Evolutionary conservation across 1,140 invertebrate species (phyloP).

Genomic region (Drosophila nikananu): DNA sequence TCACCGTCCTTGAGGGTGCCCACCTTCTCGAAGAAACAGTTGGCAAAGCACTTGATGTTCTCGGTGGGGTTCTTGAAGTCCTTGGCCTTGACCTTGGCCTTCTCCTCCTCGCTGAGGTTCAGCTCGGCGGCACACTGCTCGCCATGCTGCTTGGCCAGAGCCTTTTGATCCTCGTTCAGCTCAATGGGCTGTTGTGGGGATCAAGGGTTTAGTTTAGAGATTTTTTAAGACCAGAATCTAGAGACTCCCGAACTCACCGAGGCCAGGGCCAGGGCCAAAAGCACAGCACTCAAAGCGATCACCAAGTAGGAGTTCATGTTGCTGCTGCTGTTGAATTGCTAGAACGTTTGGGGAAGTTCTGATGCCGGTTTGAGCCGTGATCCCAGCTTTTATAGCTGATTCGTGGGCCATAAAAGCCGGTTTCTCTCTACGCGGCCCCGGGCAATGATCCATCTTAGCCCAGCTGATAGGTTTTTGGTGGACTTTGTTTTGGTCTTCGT

Average conservation of each 20-base stretch:
- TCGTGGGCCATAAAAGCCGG: conserved; percentile 49
- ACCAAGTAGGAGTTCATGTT: conserved; percentile 71
- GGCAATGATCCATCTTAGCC: conserved; percentile 63
- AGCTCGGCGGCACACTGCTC: conserved; percentile 61
- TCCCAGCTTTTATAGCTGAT: conserved; percentile 57
- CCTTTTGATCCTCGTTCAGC: conserved; percentile 66
- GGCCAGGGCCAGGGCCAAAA: conserved; percentile 61
- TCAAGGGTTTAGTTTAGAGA: background rate
- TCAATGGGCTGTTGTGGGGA: conserved; percentile 51
- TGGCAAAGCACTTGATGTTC: conserved; percentile 75
- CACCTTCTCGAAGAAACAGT: conserved; percentile 73
- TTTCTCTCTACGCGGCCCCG: conserved; percentile 58
- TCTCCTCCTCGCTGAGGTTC: conserved; percentile 61
- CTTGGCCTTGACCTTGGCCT: conserved; percentile 65
- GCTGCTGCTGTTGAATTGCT: conserved; percentile 28
- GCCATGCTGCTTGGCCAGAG: conserved; percentile 57
- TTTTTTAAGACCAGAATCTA: background rate
- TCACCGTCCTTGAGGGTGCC: conserved; percentile 69
- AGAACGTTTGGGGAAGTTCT: conserved; percentile 68
- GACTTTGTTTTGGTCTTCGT: conserved; percentile 40
- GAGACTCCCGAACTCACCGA: conserved; percentile 56
- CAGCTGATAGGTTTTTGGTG: conserved; percentile 48
- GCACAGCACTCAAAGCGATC: conserved; percentile 60
- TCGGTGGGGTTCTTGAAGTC: conserved; percentile 69
- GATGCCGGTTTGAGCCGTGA: conserved; percentile 26